phyloP scores from a whole-genome alignment of 2,113 vertebrate genomes.

The Pomatorhinus ruficollis region DNA sequence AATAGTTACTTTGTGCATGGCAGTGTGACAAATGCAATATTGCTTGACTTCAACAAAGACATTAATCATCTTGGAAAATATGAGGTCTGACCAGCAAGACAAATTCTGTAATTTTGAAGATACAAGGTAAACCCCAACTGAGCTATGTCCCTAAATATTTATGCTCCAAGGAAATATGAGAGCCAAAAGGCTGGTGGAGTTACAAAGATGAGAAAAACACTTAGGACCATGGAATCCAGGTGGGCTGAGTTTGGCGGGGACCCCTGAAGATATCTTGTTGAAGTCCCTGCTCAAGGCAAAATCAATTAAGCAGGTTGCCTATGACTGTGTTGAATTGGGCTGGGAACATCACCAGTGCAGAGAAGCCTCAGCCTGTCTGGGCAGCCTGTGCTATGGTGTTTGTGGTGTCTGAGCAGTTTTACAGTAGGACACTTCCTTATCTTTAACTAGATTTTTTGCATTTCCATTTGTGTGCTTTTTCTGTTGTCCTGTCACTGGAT shows the following conservation, averaged over 20 bases:
- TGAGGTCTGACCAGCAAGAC: neutral
- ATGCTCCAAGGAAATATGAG: neutral
- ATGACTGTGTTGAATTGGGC: fast-evolving
- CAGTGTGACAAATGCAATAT: neutral
- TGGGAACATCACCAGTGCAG: neutral
- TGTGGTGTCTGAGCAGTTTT: neutral
- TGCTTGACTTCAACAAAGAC: neutral
- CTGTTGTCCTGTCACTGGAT: neutral
- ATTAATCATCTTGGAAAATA: neutral
- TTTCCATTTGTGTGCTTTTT: neutral
- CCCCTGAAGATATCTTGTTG: neutral
- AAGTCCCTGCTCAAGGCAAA: neutral
- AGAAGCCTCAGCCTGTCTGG: neutral
- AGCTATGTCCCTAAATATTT: neutral
- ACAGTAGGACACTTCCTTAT: neutral
- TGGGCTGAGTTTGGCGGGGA: neutral
- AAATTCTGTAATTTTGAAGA: neutral
- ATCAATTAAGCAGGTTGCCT: neutral
- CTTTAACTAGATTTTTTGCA: neutral
- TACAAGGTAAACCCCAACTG: fast-evolving
- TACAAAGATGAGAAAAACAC: neutral
- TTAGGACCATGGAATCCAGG: neutral
- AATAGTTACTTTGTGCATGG: neutral
- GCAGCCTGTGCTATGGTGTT: neutral
- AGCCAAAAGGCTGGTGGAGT: neutral